Conservation (phyloP, 2,888 invertebrate genomes). For the Autographa pulchrina region DNA sequence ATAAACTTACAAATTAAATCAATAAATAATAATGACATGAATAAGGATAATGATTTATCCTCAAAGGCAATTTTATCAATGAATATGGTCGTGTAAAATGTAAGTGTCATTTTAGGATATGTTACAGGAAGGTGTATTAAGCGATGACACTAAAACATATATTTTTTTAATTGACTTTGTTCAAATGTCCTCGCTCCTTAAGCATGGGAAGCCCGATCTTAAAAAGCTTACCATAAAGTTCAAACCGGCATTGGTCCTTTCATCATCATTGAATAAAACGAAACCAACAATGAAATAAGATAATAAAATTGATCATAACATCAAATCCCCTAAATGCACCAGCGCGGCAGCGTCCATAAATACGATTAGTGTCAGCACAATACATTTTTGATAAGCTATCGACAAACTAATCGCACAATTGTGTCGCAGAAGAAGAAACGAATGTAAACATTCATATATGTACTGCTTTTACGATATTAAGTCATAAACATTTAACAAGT, state of each 20-base stretch:
- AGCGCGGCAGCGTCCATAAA: slow-evolving; percentile 4
- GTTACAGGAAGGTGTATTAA: no score
- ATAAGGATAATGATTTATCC: no score
- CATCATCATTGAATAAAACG: not conserved
- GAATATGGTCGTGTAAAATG: no score
- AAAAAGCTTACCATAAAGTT: not conserved
- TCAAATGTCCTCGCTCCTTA: no score
- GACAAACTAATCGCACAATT: not conserved
- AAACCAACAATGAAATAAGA: not conserved
- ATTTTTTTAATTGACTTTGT: no score
- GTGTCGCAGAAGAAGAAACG: slow-evolving; percentile 2
- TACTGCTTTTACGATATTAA: not conserved
- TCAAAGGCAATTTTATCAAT: no score
- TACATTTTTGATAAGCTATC: not conserved
- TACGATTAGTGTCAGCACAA: not conserved
- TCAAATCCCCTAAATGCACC: not conserved
- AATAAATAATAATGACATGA: no score
- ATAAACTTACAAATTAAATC: no score
- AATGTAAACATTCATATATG: not conserved
- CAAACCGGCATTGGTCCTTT: not conserved
- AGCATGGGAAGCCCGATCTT: not conserved
- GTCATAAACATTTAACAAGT: slow-evolving; percentile 3
- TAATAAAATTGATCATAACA: not conserved
- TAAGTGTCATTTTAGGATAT: no score
- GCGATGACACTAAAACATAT: no score